These are phyloP conservation scores for Platichthys flesus DNA, from an alignment of 2,113 vertebrate species.

Conservation along the genomic window DNA sequence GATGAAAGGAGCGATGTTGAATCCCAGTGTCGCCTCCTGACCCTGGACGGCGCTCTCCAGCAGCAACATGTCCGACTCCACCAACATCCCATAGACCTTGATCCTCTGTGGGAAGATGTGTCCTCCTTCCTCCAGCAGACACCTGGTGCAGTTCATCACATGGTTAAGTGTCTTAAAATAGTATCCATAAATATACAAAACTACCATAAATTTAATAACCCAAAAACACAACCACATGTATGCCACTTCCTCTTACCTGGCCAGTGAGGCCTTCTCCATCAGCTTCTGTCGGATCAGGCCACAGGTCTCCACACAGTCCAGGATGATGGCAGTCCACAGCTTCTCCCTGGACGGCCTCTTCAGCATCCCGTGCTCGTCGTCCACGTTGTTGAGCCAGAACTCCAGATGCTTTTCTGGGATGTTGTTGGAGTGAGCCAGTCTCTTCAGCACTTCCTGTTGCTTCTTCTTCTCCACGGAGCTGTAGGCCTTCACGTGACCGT, in stretches of 20 bases:
- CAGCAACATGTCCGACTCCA: constrained; percentile 90
- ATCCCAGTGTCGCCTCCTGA: constrained; percentile 90
- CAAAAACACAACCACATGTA: too few species aligned
- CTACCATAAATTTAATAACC: too few species aligned
- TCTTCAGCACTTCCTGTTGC: constrained; percentile 86
- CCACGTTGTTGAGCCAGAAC: constrained; percentile 92
- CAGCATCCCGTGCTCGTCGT: constrained; percentile 89
- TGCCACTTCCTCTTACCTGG: constrained; percentile 81
- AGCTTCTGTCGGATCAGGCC: constrained; percentile 96
- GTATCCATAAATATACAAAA: too few species aligned
- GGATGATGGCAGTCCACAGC: constrained; percentile 94
- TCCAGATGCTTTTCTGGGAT: constrained; percentile 87
- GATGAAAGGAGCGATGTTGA: constrained; percentile 95
- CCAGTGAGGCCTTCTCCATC: constrained; percentile 96
- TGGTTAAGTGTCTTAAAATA: too few species aligned
- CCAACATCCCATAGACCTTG: constrained; percentile 89
- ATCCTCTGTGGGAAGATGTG: constrained; percentile 93
- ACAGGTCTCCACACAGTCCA: constrained; percentile 95
- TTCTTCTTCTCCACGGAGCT: constrained; percentile 94
- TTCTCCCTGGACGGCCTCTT: constrained; percentile 92
- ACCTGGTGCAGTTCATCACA: constrained; percentile 75
- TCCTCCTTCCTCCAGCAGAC: constrained; percentile 93
- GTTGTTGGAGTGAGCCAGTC: constrained; percentile 85
- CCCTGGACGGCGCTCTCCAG: constrained; percentile 95
- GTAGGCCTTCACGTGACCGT: constrained; percentile 89